A percentile compares a stretch with the other conserved stretches of the same genome.
Evolutionary conservation across 2,113 vertebrate genomes (phyloP).

Genomic region (Oryzias celebensis): DNA sequence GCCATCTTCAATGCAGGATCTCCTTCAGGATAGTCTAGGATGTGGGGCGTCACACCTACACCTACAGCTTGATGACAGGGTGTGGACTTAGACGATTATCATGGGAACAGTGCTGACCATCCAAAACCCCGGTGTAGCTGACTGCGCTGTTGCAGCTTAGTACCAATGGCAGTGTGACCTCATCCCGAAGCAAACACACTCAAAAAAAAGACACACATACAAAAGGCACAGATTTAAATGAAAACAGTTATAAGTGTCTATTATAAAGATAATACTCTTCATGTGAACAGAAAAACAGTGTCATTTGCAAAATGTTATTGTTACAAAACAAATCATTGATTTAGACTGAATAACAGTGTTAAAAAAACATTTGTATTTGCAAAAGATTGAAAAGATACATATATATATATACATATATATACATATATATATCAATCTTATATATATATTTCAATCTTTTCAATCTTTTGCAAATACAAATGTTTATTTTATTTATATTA

Average conservation of each 20-base stretch:
- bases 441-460: no score
- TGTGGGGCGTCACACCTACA: slow-evolving; percentile 3
- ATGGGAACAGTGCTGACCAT: slow-evolving; percentile 10
- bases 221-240: slow-evolving; percentile 1
- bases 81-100: slow-evolving; percentile 26
- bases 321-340: slow-evolving; percentile 37
- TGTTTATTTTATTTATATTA: slow-evolving; percentile 35
- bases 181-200: slow-evolving; percentile 8
- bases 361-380: slow-evolving; percentile 19
- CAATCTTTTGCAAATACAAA: neutral
- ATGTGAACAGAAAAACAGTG: no score
- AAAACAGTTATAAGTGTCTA: slow-evolving; percentile 16
- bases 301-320: slow-evolving; percentile 19
- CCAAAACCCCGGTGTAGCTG: slow-evolving; percentile 16
- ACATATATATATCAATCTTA: no score
- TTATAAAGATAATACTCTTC: slow-evolving; percentile 1
- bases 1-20: no score
- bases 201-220: slow-evolving; percentile 9
- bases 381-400: neutral
- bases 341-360: slow-evolving; percentile 29
- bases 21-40: neutral
- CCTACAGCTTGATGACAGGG: slow-evolving; percentile 4
- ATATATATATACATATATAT: no score
- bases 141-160: slow-evolving; percentile 27
- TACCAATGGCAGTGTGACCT: slow-evolving; percentile 10